Conservation (phyloP, 2,113 vertebrate species). For the Cacatua alba region DNA sequence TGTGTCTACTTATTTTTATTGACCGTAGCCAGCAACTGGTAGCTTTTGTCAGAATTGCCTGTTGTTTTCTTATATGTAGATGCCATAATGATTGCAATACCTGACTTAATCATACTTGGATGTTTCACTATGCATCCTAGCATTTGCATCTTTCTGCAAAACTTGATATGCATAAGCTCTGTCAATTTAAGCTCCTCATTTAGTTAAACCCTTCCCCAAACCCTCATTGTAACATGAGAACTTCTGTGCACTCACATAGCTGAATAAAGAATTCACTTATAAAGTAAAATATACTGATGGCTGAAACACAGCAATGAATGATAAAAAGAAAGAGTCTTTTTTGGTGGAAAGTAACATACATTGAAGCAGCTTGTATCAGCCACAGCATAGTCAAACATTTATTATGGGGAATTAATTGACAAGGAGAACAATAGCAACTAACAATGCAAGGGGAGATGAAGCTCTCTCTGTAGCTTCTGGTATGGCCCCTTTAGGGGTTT, state of each 20-base stretch:
- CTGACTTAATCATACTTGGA: not conserved
- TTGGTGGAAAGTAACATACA: not conserved
- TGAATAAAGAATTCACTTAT: not conserved
- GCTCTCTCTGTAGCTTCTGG: slow-evolving; percentile 17
- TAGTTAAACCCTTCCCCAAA: not conserved
- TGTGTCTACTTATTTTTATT: not conserved
- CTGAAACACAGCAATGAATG: not conserved
- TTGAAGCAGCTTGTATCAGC: not conserved
- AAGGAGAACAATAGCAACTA: slow-evolving; percentile 68
- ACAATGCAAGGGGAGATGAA: slow-evolving; percentile 35
- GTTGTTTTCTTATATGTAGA: not conserved
- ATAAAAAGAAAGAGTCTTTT: not conserved
- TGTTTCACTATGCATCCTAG: not conserved
- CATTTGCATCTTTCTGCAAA: not conserved
- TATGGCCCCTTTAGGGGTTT: slow-evolving; percentile 60
- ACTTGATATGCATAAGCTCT: not conserved
- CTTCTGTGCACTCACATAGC: not conserved
- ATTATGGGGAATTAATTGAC: slow-evolving; percentile 70
- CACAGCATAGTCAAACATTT: slow-evolving; percentile 44
- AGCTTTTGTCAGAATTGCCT: not conserved
- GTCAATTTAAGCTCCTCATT: not conserved
- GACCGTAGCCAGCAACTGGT: not conserved
- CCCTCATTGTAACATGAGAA: not conserved
- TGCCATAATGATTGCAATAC: not conserved
- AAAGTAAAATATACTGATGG: not conserved